phyloP scores from a whole-genome alignment of 2,113 vertebrate genomes.

The Ia io region DNA sequence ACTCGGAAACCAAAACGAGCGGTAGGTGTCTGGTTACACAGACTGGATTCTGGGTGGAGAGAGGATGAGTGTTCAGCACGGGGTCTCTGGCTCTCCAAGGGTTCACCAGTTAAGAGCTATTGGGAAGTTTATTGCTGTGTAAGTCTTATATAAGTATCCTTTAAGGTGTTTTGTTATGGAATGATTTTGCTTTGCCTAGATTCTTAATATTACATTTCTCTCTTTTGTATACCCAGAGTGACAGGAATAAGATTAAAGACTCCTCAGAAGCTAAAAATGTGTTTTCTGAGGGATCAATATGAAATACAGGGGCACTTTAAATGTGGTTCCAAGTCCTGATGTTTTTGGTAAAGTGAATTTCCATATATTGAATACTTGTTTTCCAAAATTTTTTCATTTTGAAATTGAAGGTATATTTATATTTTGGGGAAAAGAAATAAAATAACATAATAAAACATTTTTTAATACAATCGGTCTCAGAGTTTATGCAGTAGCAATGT shows the following conservation, averaged over 20 bases:
- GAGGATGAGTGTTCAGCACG: not conserved
- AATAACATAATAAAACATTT: conserved; percentile 61
- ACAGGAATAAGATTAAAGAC: not conserved
- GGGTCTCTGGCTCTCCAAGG: not conserved
- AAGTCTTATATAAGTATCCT: not conserved
- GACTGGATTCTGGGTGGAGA: not conserved
- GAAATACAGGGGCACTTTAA: not conserved
- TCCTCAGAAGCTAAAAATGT: not conserved
- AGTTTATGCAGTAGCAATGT: conserved; percentile 65
- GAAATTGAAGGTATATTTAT: conserved; percentile 46
- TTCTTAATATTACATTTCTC: not conserved
- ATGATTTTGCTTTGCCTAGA: conserved; percentile 6
- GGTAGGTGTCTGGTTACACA: conserved; percentile 83
- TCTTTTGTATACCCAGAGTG: not conserved
- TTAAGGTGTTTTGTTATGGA: not conserved
- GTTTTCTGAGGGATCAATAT: not conserved
- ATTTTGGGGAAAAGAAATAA: conserved; percentile 36
- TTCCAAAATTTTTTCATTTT: conserved; percentile 36
- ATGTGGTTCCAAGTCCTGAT: not conserved
- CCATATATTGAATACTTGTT: not conserved
- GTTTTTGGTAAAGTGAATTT: conserved; percentile 7
- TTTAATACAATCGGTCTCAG: conserved; percentile 50
- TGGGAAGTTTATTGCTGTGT: not conserved
- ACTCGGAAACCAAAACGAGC: conserved; percentile 83
- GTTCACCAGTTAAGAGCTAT: not conserved